Conservation (phyloP, 2,888 invertebrate species). For the Lycaena phlaeas region DNA sequence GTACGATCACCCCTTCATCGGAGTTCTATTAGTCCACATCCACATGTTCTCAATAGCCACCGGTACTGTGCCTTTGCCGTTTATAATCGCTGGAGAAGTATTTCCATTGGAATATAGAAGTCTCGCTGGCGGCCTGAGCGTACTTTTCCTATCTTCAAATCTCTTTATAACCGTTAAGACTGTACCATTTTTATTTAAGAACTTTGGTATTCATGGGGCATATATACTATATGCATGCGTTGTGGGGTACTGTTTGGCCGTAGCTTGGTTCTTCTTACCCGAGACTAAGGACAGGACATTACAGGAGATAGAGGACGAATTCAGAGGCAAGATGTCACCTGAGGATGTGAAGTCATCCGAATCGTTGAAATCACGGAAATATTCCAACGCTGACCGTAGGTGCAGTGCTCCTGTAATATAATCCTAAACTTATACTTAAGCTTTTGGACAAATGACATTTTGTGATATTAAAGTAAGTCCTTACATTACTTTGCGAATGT, state of each 20-base stretch:
- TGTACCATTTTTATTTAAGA: constrained; percentile 33
- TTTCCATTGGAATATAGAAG: constrained; percentile 75
- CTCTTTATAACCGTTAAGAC: constrained; percentile 48
- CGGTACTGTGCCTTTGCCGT: constrained; percentile 76
- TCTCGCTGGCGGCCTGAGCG: constrained; percentile 60
- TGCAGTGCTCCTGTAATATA: constrained; percentile 30
- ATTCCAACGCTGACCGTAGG: constrained; percentile 27
- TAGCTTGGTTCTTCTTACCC: constrained; percentile 39
- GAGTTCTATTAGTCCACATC: constrained; percentile 36
- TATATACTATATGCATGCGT: constrained; percentile 36
- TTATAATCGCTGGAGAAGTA: constrained; percentile 79
- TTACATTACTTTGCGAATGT: background rate
- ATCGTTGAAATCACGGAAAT: constrained; percentile 29
- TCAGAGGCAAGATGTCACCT: constrained; percentile 36
- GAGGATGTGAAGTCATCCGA: constrained; percentile 32
- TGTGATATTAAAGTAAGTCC: constrained; percentile 5
- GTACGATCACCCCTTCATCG: constrained; percentile 34
- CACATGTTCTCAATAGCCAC: constrained; percentile 69
- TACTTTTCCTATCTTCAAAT: constrained; percentile 39
- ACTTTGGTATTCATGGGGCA: constrained; percentile 37
- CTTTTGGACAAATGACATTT: background rate
- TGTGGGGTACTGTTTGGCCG: constrained; percentile 34
- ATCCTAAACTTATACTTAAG: background rate
- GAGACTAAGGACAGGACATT: constrained; percentile 54
- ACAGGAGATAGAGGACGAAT: constrained; percentile 54